Conservation (phyloP, 2,113 vertebrate species). For the Ammospiza caudacuta region DNA sequence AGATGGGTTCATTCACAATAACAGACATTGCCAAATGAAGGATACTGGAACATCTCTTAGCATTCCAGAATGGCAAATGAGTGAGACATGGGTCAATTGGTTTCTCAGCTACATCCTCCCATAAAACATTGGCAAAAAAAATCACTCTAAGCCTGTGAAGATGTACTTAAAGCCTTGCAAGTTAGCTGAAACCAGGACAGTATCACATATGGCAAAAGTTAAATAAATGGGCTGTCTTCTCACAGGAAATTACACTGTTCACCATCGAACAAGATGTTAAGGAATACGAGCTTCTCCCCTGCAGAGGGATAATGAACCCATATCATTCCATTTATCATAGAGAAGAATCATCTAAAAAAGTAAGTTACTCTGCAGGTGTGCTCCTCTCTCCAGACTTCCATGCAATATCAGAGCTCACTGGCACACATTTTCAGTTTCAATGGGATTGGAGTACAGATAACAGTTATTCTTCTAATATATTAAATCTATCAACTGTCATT, state of each 20-base stretch:
- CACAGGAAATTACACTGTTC: slow-evolving; percentile 54
- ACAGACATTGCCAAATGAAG: background rate
- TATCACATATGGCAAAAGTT: slow-evolving; percentile 29
- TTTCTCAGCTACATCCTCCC: background rate
- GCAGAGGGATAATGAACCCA: slow-evolving; percentile 56
- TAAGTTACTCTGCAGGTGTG: slow-evolving; percentile 28
- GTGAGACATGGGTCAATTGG: background rate
- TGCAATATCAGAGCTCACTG: background rate
- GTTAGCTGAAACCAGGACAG: background rate
- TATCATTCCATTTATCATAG: slow-evolving; percentile 35
- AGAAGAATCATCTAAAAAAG: background rate
- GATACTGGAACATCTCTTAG: background rate
- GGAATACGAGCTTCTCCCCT: slow-evolving; percentile 35
- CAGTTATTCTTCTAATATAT: slow-evolving; percentile 9
- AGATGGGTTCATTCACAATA: background rate
- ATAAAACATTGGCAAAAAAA: background rate
- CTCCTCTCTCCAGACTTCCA: slow-evolving; percentile 11
- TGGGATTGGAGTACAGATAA: background rate
- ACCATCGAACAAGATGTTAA: slow-evolving; percentile 28
- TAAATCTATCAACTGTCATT: slow-evolving; percentile 2
- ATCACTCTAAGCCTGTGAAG: background rate
- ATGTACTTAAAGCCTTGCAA: background rate
- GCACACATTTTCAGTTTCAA: background rate
- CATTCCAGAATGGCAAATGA: background rate
- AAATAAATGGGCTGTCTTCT: slow-evolving; percentile 52